phyloP scores from a whole-genome alignment of 2,888 invertebrate genomes.

The Lydus trimaculatus region DNA sequence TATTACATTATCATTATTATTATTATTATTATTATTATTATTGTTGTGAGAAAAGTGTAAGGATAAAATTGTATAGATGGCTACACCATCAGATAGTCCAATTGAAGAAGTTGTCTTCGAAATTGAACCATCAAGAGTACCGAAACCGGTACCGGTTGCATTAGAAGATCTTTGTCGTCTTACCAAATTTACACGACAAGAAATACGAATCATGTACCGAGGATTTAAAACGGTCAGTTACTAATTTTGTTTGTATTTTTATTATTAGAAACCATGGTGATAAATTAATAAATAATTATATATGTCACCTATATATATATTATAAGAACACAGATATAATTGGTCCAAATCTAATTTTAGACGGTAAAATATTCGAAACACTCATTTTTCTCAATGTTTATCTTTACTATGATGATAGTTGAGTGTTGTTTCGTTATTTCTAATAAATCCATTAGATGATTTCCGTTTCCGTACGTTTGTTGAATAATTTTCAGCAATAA shows the following conservation, averaged over 20 bases:
- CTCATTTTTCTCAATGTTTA: not conserved
- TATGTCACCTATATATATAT: not conserved
- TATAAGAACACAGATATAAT: not conserved
- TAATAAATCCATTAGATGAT: not conserved
- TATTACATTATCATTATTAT: not conserved
- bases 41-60: not conserved
- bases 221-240: conserved; percentile 92
- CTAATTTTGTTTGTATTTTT: not conserved
- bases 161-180: conserved; percentile 90
- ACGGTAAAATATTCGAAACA: not conserved
- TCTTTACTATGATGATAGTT: not conserved
- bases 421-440: not conserved
- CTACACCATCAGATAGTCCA: conserved; percentile 86
- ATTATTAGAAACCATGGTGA: not conserved
- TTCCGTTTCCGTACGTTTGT: too few species aligned
- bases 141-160: conserved; percentile 84
- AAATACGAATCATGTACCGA: conserved; percentile 96
- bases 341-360: not conserved
- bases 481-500: not conserved
- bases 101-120: conserved; percentile 88
- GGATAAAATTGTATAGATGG: conserved; percentile 64
- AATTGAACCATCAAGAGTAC: conserved; percentile 79
- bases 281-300: not conserved
- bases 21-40: not conserved
- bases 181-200: conserved; percentile 94